Evolutionary conservation across 2,113 vertebrate genomes (phyloP).

Genomic region (Leptobrachium leishanense): DNA sequence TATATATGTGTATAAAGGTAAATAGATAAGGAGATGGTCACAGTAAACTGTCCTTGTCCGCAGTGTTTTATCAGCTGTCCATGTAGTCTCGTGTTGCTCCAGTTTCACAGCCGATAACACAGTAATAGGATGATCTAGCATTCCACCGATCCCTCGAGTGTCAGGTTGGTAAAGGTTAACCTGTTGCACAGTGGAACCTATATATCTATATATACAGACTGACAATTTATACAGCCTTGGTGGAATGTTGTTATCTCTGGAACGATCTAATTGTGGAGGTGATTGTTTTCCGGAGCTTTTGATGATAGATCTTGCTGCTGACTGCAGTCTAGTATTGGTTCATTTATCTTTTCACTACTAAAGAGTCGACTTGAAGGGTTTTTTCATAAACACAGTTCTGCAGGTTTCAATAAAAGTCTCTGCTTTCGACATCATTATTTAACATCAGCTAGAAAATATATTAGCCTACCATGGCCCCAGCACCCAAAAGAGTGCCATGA

Average conservation of each 20-base stretch:
- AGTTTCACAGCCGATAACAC: neutral
- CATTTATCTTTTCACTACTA: conserved; percentile 12
- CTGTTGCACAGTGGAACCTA: conserved; percentile 1
- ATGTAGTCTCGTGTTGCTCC: neutral
- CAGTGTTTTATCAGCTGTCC: neutral
- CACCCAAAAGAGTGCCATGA: too few species aligned
- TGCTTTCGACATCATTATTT: neutral
- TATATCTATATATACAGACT: neutral
- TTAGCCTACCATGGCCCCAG: too few species aligned
- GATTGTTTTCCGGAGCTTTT: conserved; percentile 25
- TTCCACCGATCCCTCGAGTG: neutral
- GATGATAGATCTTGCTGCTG: conserved; percentile 23
- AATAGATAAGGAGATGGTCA: neutral
- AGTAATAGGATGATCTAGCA: conserved; percentile 5
- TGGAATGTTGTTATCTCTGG: neutral
- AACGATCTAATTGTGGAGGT: conserved; percentile 9
- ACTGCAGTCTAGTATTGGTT: neutral
- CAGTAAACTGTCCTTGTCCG: neutral
- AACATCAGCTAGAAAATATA: too few species aligned
- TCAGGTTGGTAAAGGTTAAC: conserved; percentile 11
- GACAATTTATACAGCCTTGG: conserved; percentile 5
- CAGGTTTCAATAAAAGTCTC: neutral
- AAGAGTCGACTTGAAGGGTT: neutral
- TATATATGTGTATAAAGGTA: too few species aligned
- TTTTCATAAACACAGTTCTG: neutral